Conservation (phyloP, 2,797 vertebrate genomes). For the Pitangus sulphuratus region DNA sequence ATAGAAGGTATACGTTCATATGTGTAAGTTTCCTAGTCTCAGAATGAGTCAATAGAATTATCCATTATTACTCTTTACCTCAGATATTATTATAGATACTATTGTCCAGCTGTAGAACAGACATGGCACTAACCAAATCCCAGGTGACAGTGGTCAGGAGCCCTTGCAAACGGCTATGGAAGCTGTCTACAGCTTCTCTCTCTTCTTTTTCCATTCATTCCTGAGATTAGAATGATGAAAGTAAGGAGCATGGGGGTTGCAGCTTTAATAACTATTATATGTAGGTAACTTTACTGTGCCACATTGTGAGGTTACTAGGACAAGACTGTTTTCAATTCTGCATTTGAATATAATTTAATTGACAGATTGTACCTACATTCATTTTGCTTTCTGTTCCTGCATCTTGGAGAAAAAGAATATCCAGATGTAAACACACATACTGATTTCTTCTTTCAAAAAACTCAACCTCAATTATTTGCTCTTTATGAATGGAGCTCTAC, state of each 20-base stretch:
- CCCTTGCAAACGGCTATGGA: not conserved
- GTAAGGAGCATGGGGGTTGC: not conserved
- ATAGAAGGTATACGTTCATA: not conserved
- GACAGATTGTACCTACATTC: not conserved
- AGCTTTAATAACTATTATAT: not conserved
- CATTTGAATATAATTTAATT: not conserved
- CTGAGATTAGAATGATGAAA: not conserved
- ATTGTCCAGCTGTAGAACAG: not conserved
- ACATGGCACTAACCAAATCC: not conserved
- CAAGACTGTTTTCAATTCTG: not conserved
- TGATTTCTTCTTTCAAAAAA: not conserved
- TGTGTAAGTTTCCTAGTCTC: rapidly evolving
- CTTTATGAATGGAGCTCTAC: not conserved
- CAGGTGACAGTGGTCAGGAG: not conserved
- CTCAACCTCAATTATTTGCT: not conserved
- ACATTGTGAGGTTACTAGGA: not conserved
- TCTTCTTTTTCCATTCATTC: not conserved
- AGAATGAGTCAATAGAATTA: not conserved
- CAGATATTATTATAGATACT: not conserved
- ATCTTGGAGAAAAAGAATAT: not conserved
- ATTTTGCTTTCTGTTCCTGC: not conserved
- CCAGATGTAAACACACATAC: not conserved
- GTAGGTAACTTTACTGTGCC: not conserved
- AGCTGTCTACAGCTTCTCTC: not conserved
- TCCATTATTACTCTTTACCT: not conserved